Conservation (phyloP, 2,797 vertebrate genomes). For the Oophaga sylvatica region DNA sequence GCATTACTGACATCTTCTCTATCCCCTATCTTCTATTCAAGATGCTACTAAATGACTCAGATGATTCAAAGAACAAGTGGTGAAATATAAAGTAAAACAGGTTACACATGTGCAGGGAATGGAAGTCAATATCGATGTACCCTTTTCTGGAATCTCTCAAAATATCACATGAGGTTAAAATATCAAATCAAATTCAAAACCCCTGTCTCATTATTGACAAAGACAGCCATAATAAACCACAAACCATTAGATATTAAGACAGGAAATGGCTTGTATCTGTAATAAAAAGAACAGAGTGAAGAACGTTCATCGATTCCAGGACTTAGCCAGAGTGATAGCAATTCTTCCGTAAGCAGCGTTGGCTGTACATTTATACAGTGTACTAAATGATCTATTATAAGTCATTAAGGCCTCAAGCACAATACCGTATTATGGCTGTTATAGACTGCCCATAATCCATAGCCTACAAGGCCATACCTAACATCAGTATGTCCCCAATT, state of each 20-base stretch:
- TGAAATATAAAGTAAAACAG: not conserved
- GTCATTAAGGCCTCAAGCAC: not conserved
- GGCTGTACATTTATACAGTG: not conserved
- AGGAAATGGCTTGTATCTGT: not conserved
- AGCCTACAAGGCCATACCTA: not conserved
- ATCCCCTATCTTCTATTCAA: not conserved
- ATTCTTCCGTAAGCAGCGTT: not conserved
- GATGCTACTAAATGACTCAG: not conserved
- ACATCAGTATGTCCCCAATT: not conserved
- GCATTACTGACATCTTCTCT: not conserved
- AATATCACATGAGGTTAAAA: not conserved
- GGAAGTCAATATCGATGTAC: not conserved
- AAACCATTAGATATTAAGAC: not conserved
- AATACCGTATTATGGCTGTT: not conserved
- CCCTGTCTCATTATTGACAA: not conserved
- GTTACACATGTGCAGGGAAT: not conserved
- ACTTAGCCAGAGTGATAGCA: not conserved
- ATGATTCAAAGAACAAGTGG: slow-evolving; percentile 12
- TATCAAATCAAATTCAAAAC: slow-evolving; percentile 17
- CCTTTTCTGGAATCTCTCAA: not conserved
- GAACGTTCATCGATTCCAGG: not conserved
- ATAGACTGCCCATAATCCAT: not conserved
- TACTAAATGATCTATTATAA: not conserved
- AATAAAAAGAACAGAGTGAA: not conserved
- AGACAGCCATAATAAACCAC: slow-evolving; percentile 12